Conservation (phyloP, 1,140 invertebrate species). For the Tetramorium parvispinum region DNA sequence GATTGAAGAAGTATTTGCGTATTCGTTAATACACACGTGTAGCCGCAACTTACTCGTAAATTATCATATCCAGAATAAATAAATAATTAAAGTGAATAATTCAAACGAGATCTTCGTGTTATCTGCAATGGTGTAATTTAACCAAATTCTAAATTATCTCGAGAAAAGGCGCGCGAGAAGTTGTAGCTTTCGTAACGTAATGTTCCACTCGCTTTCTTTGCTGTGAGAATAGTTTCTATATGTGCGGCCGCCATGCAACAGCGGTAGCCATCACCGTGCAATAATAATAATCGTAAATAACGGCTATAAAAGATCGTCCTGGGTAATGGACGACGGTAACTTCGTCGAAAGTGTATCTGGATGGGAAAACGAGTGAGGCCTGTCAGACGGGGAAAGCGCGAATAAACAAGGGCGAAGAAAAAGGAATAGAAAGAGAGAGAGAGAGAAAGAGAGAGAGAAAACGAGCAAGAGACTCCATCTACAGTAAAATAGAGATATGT, state of each 20-base stretch:
- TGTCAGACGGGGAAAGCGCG: slow-evolving; percentile 40
- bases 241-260: slow-evolving; percentile 57
- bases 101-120: neutral
- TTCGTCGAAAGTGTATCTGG: slow-evolving; percentile 70
- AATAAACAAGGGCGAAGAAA: slow-evolving; percentile 58
- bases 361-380: slow-evolving; percentile 54
- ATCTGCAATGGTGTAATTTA: slow-evolving; percentile 7
- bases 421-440: neutral
- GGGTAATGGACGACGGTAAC: slow-evolving; percentile 69
- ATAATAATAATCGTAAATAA: slow-evolving; percentile 80
- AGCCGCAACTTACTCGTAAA: neutral
- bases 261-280: slow-evolving; percentile 56
- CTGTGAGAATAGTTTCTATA: slow-evolving; percentile 57
- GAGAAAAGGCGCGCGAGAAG: slow-evolving; percentile 40
- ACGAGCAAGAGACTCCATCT: too few species aligned
- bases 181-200: slow-evolving; percentile 46
- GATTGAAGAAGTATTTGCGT: neutral
- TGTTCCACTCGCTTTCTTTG: neutral
- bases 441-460: neutral
- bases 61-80: neutral
- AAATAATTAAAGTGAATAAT: neutral
- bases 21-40: neutral
- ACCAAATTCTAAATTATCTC: slow-evolving; percentile 41
- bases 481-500: neutral
- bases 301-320: slow-evolving; percentile 75